Conservation (phyloP, 2,113 vertebrate genomes). For the Callipepla squamata region DNA sequence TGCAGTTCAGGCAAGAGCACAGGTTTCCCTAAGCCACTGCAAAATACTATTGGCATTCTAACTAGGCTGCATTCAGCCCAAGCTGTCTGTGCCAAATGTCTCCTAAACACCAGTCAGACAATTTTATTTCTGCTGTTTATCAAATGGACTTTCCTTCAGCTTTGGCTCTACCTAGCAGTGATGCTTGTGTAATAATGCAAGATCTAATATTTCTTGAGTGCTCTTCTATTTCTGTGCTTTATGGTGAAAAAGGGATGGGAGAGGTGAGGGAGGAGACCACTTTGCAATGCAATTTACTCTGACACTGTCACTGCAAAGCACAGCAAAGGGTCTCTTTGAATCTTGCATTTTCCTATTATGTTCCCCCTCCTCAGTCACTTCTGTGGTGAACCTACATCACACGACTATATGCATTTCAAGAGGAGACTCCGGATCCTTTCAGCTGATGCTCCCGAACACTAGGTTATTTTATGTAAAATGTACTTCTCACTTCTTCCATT, state of each 20-base stretch:
- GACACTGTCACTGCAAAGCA: neutral
- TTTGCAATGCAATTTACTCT: neutral
- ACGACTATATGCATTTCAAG: neutral
- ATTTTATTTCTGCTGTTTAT: neutral
- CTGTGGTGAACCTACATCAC: neutral
- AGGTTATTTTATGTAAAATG: neutral
- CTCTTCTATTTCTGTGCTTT: neutral
- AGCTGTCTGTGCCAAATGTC: neutral
- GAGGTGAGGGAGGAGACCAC: neutral
- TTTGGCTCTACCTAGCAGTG: neutral
- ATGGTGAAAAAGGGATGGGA: neutral
- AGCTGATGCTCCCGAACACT: neutral
- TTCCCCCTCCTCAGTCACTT: neutral
- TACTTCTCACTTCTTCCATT: neutral
- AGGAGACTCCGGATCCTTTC: neutral
- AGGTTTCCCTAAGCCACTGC: neutral
- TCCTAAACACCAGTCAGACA: neutral
- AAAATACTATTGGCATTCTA: accelerated
- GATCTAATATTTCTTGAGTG: neutral
- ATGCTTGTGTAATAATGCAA: neutral
- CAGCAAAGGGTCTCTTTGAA: neutral
- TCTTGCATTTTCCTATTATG: neutral
- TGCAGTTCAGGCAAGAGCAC: neutral
- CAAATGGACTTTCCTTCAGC: neutral
- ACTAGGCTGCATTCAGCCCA: neutral